Evolutionary conservation across 2,888 invertebrate genomes (phyloP), one percentile per base, ranked within the genome.

Genomic region (Hemithea aestivaria): DNA sequence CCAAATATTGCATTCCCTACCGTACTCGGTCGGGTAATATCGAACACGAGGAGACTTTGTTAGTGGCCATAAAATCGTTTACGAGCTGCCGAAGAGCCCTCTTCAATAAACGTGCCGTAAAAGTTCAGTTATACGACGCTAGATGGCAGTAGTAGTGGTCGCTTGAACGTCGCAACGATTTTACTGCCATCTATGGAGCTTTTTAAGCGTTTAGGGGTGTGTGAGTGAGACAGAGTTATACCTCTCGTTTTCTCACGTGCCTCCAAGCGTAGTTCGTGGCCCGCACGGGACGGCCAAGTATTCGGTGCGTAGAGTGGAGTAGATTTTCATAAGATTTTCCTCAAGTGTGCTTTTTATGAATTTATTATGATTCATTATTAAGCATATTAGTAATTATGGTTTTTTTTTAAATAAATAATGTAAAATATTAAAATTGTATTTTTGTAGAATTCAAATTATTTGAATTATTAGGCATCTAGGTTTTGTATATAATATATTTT

Each of bases 41-140:
- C 73, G 66, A 75, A 76, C 75, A 76, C 80, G 77, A 74, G 80
- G 76, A 72, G 77, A 81, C 83, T 82, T 81, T 73, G 84, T 80
- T 80, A 80, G 80, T 75, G 80, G 74, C 74, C 78, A 79, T 87
- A 84, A 85, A 87, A 85, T 81, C 84, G 83, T 85, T 87, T 85
- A 87, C 84, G 87, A 87, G 78, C 84, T 83, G 80, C 84, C 78
- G 79, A 84, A 87, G 87, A 82, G 82, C 84, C 82, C 87, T 84
- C 87, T 84, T 78, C 84, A 82, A 84, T 84, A 80, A 87, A 83
- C 76, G 81, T 74, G 74, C 81, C 72, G 78, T 87, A 87, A 87
- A 85, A 87, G 87, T 87, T 88, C 78, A 66, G 80, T 82, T 83
- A 81, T 76, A 73, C 75, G 66, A 63, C 69, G 75, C 77, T 84